phyloP scores from a whole-genome alignment of 2,113 vertebrate species.

The Menura novaehollandiae region DNA sequence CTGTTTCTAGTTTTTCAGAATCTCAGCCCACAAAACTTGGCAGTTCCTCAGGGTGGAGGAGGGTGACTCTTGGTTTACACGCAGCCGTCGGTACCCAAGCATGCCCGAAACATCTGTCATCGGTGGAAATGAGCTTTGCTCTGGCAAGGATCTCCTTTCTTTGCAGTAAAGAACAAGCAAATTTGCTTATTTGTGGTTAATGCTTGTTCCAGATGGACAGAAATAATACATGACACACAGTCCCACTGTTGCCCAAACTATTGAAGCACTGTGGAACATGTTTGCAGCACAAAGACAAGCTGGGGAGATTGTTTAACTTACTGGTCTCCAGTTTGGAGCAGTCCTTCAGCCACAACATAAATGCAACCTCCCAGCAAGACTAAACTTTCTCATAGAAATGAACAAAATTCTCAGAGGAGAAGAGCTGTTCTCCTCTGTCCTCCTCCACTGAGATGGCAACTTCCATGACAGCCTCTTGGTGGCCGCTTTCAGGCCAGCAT shows the following conservation, averaged over 20 bases:
- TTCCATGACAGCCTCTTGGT: not conserved
- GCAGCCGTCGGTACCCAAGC: not conserved
- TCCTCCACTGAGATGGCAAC: not conserved
- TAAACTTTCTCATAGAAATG: conserved; percentile 27
- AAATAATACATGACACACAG: conserved; percentile 42
- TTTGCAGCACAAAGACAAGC: conserved; percentile 44
- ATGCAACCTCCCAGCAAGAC: conserved; percentile 38
- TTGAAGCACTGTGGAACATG: not conserved
- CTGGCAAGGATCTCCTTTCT: conserved; percentile 17
- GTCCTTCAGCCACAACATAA: conserved; percentile 48
- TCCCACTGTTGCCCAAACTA: not conserved
- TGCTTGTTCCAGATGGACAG: conserved; percentile 58
- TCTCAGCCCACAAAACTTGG: not conserved
- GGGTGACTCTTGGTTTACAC: not conserved
- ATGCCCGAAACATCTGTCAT: conserved; percentile 15
- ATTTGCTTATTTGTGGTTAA: conserved; percentile 56
- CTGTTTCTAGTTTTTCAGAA: not conserved
- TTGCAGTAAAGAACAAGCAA: conserved; percentile 39
- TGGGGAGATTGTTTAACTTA: conserved; percentile 57
- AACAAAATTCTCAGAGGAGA: not conserved
- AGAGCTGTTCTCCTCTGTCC: not conserved
- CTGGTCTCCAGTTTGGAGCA: conserved; percentile 44
- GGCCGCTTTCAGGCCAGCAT: not conserved
- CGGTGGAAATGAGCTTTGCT: not conserved
- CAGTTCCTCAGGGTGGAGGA: not conserved